These are phyloP conservation scores for Xyliphius kryptos DNA, from an alignment of 2,113 vertebrate species.

Conservation along the genomic window DNA sequence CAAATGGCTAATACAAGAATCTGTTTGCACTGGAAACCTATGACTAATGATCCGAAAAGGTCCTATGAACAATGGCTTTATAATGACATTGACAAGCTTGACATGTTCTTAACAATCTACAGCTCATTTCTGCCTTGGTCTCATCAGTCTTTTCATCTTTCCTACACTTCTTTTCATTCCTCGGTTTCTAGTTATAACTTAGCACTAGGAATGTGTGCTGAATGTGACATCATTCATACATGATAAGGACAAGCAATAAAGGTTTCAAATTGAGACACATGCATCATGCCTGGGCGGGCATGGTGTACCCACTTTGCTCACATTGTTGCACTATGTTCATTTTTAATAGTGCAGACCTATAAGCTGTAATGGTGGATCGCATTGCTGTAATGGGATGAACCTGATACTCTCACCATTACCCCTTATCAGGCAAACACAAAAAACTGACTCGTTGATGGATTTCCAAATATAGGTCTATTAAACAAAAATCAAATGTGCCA, in stretches of 20 bases:
- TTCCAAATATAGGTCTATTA: constrained; percentile 13
- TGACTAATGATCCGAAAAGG: constrained; percentile 35
- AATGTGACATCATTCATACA: too few species aligned
- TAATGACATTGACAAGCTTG: constrained; percentile 46
- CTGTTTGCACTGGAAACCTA: constrained; percentile 21
- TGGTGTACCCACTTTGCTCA: constrained; percentile 18
- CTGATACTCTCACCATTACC: constrained; percentile 36
- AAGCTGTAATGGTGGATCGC: constrained; percentile 37
- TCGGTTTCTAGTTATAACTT: constrained; percentile 9
- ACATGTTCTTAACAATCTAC: constrained; percentile 44
- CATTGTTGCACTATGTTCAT: constrained; percentile 23
- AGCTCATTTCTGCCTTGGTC: constrained; percentile 38
- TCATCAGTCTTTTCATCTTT: constrained; percentile 24
- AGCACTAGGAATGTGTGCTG: too few species aligned
- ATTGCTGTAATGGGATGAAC: constrained; percentile 43
- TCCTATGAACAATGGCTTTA: constrained; percentile 41
- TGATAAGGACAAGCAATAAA: too few species aligned
- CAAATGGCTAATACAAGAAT: constrained; percentile 19
- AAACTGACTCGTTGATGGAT: constrained; percentile 28
- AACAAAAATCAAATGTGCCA: too few species aligned
- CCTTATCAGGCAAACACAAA: constrained; percentile 16
- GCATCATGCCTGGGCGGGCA: constrained; percentile 26
- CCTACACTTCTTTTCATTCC: background rate
- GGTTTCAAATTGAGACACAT: constrained; percentile 26
- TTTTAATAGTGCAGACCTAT: constrained; percentile 29